Evolutionary conservation across 2,888 invertebrate species (phyloP).

Genomic region (Encarsia formosa): DNA sequence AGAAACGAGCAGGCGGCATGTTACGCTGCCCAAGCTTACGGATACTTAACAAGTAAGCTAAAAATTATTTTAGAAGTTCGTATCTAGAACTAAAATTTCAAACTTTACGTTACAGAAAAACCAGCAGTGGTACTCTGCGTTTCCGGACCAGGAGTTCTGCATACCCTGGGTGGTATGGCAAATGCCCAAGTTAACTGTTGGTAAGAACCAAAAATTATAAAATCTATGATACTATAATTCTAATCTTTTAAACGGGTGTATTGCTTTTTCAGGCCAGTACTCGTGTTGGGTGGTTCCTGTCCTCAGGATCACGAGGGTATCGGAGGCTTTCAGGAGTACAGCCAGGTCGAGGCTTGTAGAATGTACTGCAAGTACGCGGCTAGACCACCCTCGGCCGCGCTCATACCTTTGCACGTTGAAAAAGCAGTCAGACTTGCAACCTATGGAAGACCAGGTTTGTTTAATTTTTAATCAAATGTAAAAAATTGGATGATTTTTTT

Average conservation of each 20-base stretch:
- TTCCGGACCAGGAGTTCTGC: slow-evolving; percentile 91
- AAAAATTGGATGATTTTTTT: too few relatives aligned
- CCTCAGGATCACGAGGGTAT: slow-evolving; percentile 90
- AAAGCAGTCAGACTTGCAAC: slow-evolving; percentile 81
- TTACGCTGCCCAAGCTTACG: slow-evolving; percentile 95
- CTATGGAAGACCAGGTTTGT: slow-evolving; percentile 78
- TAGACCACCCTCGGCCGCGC: slow-evolving; percentile 74
- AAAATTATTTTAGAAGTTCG: background rate
- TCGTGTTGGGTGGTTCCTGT: slow-evolving; percentile 90
- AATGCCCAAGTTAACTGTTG: slow-evolving; percentile 96
- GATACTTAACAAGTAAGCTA: slow-evolving; percentile 73
- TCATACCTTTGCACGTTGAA: slow-evolving; percentile 87
- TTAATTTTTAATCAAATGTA: too few relatives aligned
- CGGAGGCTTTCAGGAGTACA: slow-evolving; percentile 94
- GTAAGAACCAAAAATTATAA: slow-evolving; percentile 48
- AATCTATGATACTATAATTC: background rate
- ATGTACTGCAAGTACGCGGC: slow-evolving; percentile 89
- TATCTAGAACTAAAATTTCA: background rate
- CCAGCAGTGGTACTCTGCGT: slow-evolving; percentile 89
- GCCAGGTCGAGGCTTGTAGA: slow-evolving; percentile 84
- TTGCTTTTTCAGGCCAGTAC: slow-evolving; percentile 62
- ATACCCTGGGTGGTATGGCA: slow-evolving; percentile 91
- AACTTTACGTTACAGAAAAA: slow-evolving; percentile 57
- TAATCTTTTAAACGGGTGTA: background rate
- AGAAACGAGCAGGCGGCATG: slow-evolving; percentile 96